Conservation (phyloP, 1,140 invertebrate species). For the Ditylenchus dipsaci region DNA sequence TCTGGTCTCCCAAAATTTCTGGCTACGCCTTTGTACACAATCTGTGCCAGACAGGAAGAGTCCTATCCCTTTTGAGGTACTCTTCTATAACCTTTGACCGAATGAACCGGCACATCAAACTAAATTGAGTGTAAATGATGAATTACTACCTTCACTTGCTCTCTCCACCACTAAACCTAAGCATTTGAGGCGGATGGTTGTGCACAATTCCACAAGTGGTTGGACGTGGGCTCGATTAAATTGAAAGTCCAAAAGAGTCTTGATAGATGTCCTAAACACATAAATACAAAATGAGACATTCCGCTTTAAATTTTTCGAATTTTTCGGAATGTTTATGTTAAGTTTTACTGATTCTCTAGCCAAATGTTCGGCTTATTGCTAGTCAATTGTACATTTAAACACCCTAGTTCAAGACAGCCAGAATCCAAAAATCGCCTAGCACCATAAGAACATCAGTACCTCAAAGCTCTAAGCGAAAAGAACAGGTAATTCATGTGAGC, state of each 20-base stretch:
- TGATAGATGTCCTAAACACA: conserved; percentile 32
- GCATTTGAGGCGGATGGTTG: conserved; percentile 48
- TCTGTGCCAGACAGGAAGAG: neutral
- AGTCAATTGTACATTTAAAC: no score
- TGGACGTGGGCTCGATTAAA: conserved; percentile 46
- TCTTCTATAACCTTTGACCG: no score
- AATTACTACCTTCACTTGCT: conserved; percentile 30
- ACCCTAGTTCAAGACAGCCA: no score
- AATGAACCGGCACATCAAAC: no score
- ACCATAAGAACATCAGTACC: conserved; percentile 11
- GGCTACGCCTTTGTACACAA: no score
- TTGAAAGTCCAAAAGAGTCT: conserved; percentile 44
- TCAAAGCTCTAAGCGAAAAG: conserved; percentile 32
- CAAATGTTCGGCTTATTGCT: no score
- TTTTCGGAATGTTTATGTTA: neutral
- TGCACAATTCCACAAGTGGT: conserved; percentile 52
- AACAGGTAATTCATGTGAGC: conserved; percentile 40
- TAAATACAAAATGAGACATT: neutral
- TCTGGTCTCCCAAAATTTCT: no score
- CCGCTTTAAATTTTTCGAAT: neutral
- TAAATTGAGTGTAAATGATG: neutral
- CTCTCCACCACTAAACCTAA: conserved; percentile 36
- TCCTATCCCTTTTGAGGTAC: no score
- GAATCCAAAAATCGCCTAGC: no score
- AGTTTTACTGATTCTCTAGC: no score